Evolutionary conservation across 2,113 vertebrate genomes (phyloP).

Genomic region (Ophiodon elongatus): DNA sequence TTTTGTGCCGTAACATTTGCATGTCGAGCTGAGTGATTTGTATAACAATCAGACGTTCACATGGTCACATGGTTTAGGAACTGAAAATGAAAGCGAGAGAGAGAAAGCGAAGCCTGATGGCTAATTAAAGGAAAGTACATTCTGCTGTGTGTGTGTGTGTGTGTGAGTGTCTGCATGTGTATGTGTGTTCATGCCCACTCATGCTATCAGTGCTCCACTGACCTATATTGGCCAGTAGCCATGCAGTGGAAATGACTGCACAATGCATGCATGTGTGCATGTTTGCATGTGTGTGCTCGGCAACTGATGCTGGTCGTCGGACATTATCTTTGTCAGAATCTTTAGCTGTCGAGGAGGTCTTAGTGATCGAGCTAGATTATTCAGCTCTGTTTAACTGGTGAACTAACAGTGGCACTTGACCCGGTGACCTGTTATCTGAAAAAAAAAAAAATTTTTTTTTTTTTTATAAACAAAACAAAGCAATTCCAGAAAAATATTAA

Average conservation of each 20-base stretch:
- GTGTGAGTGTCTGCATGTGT: background rate
- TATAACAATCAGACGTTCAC: background rate
- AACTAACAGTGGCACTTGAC: conserved; percentile 19
- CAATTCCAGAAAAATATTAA: too few relatives aligned
- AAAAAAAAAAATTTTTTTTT: background rate
- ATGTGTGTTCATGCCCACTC: background rate
- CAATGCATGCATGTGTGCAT: background rate
- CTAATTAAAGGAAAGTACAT: conserved; percentile 28
- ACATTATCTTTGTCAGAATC: conserved; percentile 35
- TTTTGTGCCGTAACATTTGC: background rate
- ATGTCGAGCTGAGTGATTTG: background rate
- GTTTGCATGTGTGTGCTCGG: background rate
- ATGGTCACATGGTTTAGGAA: background rate
- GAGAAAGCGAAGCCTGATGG: conserved; percentile 26
- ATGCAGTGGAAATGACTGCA: conserved; percentile 38
- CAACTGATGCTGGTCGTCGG: conserved; percentile 13
- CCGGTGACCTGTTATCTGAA: background rate
- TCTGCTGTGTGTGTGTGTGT: conserved; percentile 12
- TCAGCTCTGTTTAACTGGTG: background rate
- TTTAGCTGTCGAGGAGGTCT: conserved; percentile 48
- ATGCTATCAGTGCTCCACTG: conserved; percentile 58
- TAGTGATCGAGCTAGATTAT: conserved; percentile 36
- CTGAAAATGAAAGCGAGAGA: conserved; percentile 39
- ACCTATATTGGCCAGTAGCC: conserved; percentile 60
- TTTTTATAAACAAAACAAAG: background rate